A percentile compares a stretch with the other conserved stretches of the same genome.
Conservation (phyloP, 2,888 invertebrate genomes). For the Deilephila elpenor region DNA sequence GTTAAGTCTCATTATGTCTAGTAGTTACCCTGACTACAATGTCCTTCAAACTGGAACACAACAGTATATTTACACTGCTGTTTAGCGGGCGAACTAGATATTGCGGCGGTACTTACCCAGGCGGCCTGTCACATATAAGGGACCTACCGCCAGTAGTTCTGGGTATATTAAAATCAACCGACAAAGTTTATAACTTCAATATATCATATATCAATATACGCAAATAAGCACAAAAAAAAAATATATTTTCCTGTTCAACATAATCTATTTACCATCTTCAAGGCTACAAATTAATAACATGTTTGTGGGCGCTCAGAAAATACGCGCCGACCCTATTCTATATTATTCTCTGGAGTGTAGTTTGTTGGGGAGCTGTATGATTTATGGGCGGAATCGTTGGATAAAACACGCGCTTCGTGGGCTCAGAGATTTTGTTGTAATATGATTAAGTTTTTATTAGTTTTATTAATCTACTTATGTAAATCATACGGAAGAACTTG, state of each 20-base stretch:
- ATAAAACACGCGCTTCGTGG: not conserved
- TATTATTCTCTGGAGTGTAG: slow-evolving; percentile 19
- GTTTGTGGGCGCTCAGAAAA: slow-evolving; percentile 15
- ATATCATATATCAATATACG: too few species aligned
- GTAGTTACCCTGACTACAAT: too few species aligned
- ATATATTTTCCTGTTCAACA: not conserved
- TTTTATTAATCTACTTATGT: not conserved
- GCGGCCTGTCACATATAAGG: too few species aligned
- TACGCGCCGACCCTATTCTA: slow-evolving; percentile 14
- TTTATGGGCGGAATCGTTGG: slow-evolving; percentile 3
- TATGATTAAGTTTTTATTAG: not conserved
- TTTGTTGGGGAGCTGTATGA: slow-evolving; percentile 8
- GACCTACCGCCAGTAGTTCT: too few species aligned
- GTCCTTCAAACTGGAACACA: too few species aligned
- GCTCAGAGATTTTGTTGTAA: not conserved
- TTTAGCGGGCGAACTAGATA: too few species aligned
- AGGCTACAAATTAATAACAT: slow-evolving; percentile 15
- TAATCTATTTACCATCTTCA: slow-evolving; percentile 1
- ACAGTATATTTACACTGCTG: too few species aligned
- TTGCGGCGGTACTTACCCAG: too few species aligned
- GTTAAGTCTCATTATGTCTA: too few species aligned
- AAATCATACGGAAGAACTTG: too few species aligned
- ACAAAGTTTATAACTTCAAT: not conserved
- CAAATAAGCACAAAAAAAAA: not conserved
- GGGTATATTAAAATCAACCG: too few species aligned